A percentile compares a stretch with the other conserved stretches of the same genome.
Conservation (phyloP, 1,140 invertebrate species). For the Heliconius congener region DNA sequence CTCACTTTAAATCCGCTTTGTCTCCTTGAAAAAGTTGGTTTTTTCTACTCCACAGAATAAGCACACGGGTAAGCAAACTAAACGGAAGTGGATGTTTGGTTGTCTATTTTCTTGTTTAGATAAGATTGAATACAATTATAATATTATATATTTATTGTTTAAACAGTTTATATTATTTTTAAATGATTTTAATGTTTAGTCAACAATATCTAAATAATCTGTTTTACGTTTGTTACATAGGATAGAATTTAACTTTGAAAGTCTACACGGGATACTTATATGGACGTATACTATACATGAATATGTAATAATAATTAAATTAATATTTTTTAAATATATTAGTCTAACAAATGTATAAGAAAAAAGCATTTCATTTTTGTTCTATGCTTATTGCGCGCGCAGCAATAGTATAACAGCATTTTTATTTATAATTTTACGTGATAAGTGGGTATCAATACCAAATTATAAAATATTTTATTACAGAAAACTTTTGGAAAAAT, state of each 20-base stretch:
- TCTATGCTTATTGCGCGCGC: too few species aligned
- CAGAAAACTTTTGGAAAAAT: not conserved
- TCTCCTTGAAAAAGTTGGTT: slow-evolving; percentile 35
- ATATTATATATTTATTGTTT: not conserved
- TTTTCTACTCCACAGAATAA: slow-evolving; percentile 27
- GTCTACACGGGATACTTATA: not conserved
- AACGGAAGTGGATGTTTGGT: not conserved
- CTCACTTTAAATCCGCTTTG: slow-evolving; percentile 40
- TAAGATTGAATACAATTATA: not conserved
- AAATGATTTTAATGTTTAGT: too few species aligned
- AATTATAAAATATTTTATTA: not conserved
- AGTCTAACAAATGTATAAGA: too few species aligned
- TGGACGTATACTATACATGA: not conserved
- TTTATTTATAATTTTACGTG: too few species aligned
- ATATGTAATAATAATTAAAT: not conserved
- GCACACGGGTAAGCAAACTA: slow-evolving; percentile 8
- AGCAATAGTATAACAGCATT: too few species aligned
- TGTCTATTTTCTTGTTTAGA: not conserved
- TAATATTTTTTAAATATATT: too few species aligned
- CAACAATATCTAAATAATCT: too few species aligned
- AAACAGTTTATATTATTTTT: not conserved
- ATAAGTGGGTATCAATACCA: too few species aligned
- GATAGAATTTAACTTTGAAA: too few species aligned
- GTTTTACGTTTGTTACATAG: too few species aligned
- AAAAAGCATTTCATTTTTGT: too few species aligned